Base-by-base conservation (phyloP, 2,113 vertebrate species). In the Lepus americanus region DNA sequence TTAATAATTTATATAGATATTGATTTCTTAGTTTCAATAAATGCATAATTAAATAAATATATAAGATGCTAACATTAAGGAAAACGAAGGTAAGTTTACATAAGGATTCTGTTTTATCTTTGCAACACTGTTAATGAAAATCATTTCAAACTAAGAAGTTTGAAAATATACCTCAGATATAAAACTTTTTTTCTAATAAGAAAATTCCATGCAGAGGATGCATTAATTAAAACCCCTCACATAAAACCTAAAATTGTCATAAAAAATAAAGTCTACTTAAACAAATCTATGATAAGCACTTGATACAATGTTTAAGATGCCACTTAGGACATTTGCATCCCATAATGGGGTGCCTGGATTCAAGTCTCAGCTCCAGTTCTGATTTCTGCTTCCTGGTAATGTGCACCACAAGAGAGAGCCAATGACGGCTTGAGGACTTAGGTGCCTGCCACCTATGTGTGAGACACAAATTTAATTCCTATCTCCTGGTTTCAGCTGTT, bases 101-200 rank as follows among this genome's bases (percentile, higher is more conserved):
- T 64, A 27, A 33, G 19, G 8, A 79, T 7, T 73, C 31, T 55
- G 9, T n/a, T 91, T 29, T 25, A 49, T 55, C 64, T 63, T 74
- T 69, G 3, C 36, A 90, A 79, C 20, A 17, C 44, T 86, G 14
- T 69, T 86, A 82, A 55, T 78, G 83, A 70, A 85, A 88, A 66
- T 83, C 94, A 78, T 83, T 49, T 89, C 33, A 86, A 81, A 92
- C 53, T 63, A 86, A 67, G 14, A 67, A 93, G 25, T 88, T 95
- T 63, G 49, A 89, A 90, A 88, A 67, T 31, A 59, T 59, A 64
- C 14, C 76, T 53, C 72, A 80, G 66, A 85, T 19, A 61, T 11
- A 19, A 27, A 87, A 76, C 0, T 13, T 76, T 73, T 84, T 55
- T 29, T 31, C 59, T 51, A 73, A 69, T 80, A 27, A 61, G 66